A percentile compares a stretch with the other conserved stretches of the same genome.
phyloP scores from a whole-genome alignment of 2,888 invertebrate genomes.

The Tipula helvola region DNA sequence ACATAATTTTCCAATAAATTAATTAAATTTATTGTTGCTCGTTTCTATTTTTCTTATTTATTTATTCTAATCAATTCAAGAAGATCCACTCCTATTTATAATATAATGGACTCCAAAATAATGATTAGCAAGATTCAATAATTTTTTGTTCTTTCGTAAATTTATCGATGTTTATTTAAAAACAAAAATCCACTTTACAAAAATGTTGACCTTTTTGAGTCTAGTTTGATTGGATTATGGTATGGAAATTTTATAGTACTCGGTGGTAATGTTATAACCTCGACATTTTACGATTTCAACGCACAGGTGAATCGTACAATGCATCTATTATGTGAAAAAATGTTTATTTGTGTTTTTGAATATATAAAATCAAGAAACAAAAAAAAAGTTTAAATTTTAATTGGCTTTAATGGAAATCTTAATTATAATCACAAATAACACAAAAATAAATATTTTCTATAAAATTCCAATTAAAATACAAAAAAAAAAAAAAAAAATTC shows the following conservation, averaged over 20 bases:
- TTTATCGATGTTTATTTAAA: not conserved
- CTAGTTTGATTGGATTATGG: not conserved
- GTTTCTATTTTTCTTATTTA: not conserved
- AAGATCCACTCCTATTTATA: not conserved
- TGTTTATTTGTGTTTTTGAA: not conserved
- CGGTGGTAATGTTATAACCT: not conserved
- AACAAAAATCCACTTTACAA: not conserved
- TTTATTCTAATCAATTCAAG: constrained; percentile 4
- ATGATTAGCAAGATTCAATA: not conserved
- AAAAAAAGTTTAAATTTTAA: not conserved
- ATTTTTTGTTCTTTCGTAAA: not conserved
- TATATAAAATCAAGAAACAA: not conserved
- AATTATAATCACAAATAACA: not conserved
- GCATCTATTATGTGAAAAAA: not conserved
- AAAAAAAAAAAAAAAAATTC: not conserved
- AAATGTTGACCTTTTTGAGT: not conserved
- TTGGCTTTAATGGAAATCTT: not conserved
- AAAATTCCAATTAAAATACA: not conserved
- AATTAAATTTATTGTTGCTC: not conserved
- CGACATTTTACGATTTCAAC: not conserved
- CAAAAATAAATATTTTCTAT: not conserved
- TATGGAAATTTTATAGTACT: not conserved
- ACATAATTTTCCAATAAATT: not conserved
- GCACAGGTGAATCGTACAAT: not conserved
- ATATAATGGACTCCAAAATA: not conserved